These are phyloP conservation scores for Philereme transversata DNA, from an alignment of 2,888 invertebrate genomes.

Conservation along the genomic window DNA sequence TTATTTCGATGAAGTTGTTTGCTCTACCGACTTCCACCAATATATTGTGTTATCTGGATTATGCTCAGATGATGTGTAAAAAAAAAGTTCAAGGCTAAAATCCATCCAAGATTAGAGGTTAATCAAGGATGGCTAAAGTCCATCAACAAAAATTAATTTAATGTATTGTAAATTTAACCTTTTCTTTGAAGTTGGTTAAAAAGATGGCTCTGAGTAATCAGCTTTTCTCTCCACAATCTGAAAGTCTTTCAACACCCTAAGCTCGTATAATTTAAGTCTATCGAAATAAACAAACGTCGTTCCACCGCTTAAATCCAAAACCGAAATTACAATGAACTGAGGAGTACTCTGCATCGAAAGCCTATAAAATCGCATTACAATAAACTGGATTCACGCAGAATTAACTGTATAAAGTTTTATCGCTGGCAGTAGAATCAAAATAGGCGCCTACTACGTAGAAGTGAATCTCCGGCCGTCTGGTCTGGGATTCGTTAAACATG, in stretches of 20 bases:
- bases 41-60: too few species aligned
- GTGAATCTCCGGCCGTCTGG: conserved; percentile 1
- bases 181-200: too few species aligned
- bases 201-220: not conserved
- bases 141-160: too few species aligned
- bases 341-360: conserved; percentile 18
- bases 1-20: too few species aligned
- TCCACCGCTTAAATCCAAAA: conserved; percentile 6
- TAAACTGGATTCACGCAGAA: conserved; percentile 44
- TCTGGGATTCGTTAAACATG: too few species aligned
- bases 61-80: too few species aligned
- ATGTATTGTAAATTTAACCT: too few species aligned
- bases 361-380: conserved; percentile 29
- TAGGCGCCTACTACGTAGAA: conserved; percentile 4
- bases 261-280: not conserved
- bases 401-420: conserved; percentile 38
- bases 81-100: too few species aligned
- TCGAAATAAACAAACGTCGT: conserved; percentile 6
- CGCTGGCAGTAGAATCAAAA: not conserved
- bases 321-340: conserved; percentile 8
- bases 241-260: not conserved
- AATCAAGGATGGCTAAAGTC: too few species aligned
- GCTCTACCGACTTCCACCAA: too few species aligned
- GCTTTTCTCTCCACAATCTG: not conserved
- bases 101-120: too few species aligned